phyloP scores from a whole-genome alignment of 2,797 vertebrate species.

The Mus spretus region DNA sequence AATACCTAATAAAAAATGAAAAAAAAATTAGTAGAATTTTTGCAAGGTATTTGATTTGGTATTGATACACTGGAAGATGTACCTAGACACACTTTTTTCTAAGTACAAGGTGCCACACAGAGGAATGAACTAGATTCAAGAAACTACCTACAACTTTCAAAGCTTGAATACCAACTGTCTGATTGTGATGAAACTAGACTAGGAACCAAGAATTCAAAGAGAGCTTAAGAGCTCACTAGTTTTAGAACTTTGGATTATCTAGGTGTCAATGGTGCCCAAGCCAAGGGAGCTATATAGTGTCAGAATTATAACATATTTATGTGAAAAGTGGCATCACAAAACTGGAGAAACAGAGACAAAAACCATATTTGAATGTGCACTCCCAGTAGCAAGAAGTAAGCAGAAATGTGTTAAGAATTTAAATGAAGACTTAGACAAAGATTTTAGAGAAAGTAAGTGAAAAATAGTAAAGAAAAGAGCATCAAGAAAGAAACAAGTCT shows the following conservation, averaged over 20 bases:
- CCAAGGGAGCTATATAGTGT: background rate
- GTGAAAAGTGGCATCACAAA: background rate
- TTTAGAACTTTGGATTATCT: slow-evolving; percentile 19
- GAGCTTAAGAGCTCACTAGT: background rate
- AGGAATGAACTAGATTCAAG: background rate
- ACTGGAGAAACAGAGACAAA: background rate
- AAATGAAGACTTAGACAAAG: background rate
- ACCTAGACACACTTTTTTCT: background rate
- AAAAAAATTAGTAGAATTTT: background rate
- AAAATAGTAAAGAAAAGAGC: background rate
- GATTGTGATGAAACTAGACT: background rate
- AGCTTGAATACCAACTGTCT: background rate
- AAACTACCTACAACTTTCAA: background rate
- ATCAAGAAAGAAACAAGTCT: background rate
- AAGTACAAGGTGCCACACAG: background rate
- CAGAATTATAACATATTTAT: slow-evolving; percentile 40
- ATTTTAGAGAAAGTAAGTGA: background rate
- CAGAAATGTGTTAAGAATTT: slow-evolving; percentile 30
- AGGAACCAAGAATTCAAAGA: slow-evolving; percentile 6
- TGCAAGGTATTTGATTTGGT: background rate
- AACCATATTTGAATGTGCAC: background rate
- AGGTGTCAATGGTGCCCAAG: background rate
- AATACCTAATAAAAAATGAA: too few relatives aligned
- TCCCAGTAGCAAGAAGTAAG: background rate
- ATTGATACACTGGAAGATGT: background rate